Evolutionary conservation across 2,888 invertebrate species (phyloP).

Genomic region (Yponomeuta sedellus): DNA sequence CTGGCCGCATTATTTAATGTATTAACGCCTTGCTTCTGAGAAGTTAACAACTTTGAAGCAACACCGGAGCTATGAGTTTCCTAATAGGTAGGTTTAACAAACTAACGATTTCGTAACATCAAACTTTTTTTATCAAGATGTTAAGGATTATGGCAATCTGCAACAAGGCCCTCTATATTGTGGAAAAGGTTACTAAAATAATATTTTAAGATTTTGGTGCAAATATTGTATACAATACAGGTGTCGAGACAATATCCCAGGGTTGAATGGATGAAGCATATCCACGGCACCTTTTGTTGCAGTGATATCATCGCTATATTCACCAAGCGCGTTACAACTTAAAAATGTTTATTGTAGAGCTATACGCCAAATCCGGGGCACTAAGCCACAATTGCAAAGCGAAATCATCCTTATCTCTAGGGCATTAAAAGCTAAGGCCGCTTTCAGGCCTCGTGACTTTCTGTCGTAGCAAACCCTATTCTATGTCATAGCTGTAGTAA

Average conservation of each 20-base stretch:
- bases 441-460: neutral
- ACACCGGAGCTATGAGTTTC: neutral
- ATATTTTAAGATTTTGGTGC: too few species aligned
- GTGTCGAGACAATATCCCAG: neutral
- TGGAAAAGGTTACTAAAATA: neutral
- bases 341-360: neutral
- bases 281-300: neutral
- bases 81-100: neutral
- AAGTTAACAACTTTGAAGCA: neutral
- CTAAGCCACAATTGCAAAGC: neutral
- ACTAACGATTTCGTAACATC: neutral
- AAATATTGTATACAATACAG: too few species aligned
- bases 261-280: neutral
- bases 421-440: neutral
- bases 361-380: neutral
- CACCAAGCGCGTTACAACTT: neutral
- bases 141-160: too few species aligned
- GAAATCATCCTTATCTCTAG: neutral
- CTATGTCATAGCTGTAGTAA: neutral
- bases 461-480: neutral
- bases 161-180: neutral
- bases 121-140: neutral
- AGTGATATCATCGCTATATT: neutral
- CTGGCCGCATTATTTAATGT: constrained; percentile 6
- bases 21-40: neutral